These are phyloP conservation scores for Mamestra brassicae DNA, from an alignment of 2,888 invertebrate genomes.

Conservation along the genomic window DNA sequence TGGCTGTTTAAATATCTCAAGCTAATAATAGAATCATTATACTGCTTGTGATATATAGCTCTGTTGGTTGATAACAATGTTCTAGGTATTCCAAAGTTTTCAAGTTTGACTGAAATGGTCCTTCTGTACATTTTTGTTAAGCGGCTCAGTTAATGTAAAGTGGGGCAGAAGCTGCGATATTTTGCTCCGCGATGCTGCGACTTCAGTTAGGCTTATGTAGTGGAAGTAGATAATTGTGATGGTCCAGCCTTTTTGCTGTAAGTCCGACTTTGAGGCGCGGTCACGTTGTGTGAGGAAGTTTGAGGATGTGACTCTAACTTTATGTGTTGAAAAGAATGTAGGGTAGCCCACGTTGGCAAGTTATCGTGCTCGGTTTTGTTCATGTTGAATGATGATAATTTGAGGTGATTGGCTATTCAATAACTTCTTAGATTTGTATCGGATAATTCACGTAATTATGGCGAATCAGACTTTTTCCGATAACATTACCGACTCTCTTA, in stretches of 20 bases:
- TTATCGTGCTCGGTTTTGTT: constrained; percentile 14
- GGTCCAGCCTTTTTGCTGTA: constrained; percentile 59
- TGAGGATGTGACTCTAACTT: constrained; percentile 35
- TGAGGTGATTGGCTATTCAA: constrained; percentile 10
- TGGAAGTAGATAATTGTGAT: constrained; percentile 72
- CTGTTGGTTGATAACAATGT: background rate
- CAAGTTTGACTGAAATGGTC: background rate
- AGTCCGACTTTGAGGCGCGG: constrained; percentile 21
- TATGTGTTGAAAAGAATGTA: constrained; percentile 5
- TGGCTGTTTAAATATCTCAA: background rate
- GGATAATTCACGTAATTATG: constrained; percentile 1
- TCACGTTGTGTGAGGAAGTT: constrained; percentile 47
- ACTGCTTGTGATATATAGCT: too few relatives aligned
- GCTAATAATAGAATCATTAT: background rate
- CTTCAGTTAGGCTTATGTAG: constrained; percentile 74
- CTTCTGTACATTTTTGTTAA: constrained; percentile 1
- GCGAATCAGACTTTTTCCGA: background rate
- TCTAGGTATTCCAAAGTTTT: background rate
- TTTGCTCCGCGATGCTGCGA: constrained; percentile 62
- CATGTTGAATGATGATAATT: background rate
- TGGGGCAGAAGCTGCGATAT: constrained; percentile 67
- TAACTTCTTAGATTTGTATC: background rate
- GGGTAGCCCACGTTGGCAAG: background rate
- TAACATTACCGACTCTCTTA: background rate
- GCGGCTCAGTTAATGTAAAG: constrained; percentile 66